Evolutionary conservation across 1,140 invertebrate species (phyloP).

Genomic region (Amyelois transitella): DNA sequence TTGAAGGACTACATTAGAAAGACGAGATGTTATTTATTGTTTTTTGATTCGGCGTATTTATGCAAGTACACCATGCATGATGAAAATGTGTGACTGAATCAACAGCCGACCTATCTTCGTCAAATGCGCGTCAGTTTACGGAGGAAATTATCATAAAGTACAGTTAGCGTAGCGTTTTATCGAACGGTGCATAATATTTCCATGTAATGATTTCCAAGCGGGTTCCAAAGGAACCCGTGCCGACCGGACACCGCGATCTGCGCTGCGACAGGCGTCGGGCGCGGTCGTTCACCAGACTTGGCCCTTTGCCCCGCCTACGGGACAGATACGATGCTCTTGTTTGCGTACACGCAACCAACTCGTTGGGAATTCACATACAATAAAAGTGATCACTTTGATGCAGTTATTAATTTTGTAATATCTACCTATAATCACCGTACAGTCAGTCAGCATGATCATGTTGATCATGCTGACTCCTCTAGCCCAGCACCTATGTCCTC

Average conservation of each 20-base stretch:
- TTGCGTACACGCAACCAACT: neutral
- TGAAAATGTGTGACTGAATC: no score
- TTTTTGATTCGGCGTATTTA: no score
- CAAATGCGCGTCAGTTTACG: neutral
- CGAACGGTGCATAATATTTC: neutral
- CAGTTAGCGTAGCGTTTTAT: neutral
- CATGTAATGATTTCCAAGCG: neutral
- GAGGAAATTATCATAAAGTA: neutral
- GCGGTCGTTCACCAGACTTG: constrained; percentile 42
- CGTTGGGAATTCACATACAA: neutral
- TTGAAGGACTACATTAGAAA: no score
- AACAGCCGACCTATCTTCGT: neutral
- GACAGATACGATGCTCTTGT: constrained; percentile 4
- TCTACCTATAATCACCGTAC: no score
- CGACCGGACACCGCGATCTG: constrained; percentile 25
- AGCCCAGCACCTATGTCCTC: no score
- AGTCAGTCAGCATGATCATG: no score
- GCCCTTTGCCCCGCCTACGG: constrained; percentile 35
- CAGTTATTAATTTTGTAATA: no score
- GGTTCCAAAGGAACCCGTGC: neutral
- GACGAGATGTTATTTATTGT: no score
- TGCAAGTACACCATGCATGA: no score
- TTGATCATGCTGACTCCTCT: no score
- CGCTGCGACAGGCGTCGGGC: constrained; percentile 2
- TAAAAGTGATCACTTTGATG: neutral